Base-by-base conservation (phyloP, 2,113 vertebrate species). In the Ptilorrhoa leucosticta region DNA sequence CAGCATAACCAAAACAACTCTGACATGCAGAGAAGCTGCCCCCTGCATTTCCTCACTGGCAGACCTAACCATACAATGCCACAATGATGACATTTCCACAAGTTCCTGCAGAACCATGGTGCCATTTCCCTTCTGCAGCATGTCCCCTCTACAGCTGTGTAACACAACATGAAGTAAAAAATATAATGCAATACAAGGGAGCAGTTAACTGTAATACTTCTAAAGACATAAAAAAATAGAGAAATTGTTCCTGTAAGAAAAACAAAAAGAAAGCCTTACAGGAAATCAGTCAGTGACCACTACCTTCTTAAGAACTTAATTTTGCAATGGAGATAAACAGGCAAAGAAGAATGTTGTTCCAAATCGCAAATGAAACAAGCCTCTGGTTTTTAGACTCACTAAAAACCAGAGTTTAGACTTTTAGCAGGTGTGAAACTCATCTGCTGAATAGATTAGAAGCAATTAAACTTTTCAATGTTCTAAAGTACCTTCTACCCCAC, bases 71-170 rank as follows among this genome's bases (percentile, higher is more conserved):
- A 31, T 1, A 30, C 1, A 1, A 60, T 16, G 9, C 31, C 45
- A 66, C 1, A 0, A 63, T 0, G 0, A 54, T 22, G 33, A 20
- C 6, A 33, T 6, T 76, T 84, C 50, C 31, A 48, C 5, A 78
- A 22, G 37, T 9, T 90, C 50, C 39, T 70, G 40, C 58, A 83
- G 63, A 89, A 80, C 10, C 11, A 35, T 3, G 7, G 9, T 23
- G 15, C 11, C 54, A 18, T 27, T 42, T 27, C 42, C 33, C 63
- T 47, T 47, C 40, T 8, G 18, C 64, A 77, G 40, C 0, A 0
- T 23, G 15, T 30, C 13, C 11, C 26, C 45, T 44, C 58, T 69
- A 47, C 5, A 56, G 26, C 48, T 37, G 2, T 7, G 6, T 16
- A 81, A 81, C 0, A 2, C 33, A 54, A 12, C 4, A 0, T 14